Base-by-base conservation (phyloP, 2,113 vertebrate species). In the Hippocampus guttulatus region DNA sequence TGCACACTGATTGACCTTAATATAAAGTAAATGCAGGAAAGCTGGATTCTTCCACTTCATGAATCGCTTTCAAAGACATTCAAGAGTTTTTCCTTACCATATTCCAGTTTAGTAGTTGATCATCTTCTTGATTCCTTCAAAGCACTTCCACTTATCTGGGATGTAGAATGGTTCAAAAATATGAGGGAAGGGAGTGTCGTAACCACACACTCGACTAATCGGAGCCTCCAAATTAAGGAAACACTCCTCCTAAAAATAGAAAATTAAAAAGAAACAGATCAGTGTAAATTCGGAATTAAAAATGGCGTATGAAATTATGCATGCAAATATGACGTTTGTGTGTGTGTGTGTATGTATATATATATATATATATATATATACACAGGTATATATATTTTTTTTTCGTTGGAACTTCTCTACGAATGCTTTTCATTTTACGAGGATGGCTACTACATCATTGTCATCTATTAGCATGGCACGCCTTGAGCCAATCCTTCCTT, bases 141-240 rank as follows among this genome's bases (percentile, higher is more conserved):
- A 98, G 84, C 97, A 99, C 84, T 98, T 98, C 97, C 97, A 99
- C 86, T 99, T 99, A 89, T 99, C 97, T 75, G 97, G 97, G 91
- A 98, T 99, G 89, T 98, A 99, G 90, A 99, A 99, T 54, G 96
- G 94, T 73, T 99, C 97, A 78, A 97, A 98, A 81, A 98, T 94
- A 86, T 99, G 96, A 75, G 97, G 95, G 77, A 99, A 99, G 0
- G 97, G 97, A 8, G 97, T 99, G 88, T 99, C 97, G 30, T 98
- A 99, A 64, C 97, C 97, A 88, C 97, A 99, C 0, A 99, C 96
- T 88, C 97, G 90, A 63, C 92, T 82, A 87, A 99, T 95, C 70
- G 97, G 97, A 68, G 96, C 97, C 87, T 99, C 97, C 74, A 99
- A 90, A 90, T 98, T 97, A 76, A 99, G 92, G 81, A 99, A 99